These are phyloP conservation scores for Rhinichthys osculus DNA, from an alignment of 2,797 vertebrate genomes.

Conservation along the genomic window DNA sequence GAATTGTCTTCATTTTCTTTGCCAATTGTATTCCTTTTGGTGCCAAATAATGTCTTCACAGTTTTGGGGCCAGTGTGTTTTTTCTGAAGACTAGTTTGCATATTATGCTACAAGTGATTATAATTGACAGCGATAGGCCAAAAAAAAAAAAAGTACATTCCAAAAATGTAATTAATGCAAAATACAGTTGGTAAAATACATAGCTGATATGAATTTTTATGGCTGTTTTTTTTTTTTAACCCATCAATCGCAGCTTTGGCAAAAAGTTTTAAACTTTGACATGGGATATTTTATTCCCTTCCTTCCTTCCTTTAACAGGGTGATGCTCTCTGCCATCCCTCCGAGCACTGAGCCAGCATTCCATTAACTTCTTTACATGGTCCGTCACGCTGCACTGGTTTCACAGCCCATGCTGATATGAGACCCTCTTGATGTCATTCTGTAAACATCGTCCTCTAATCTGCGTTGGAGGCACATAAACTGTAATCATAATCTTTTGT, in stretches of 20 bases:
- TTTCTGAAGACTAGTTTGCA: background rate
- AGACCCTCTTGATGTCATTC: slow-evolving; percentile 39
- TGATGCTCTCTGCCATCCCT: slow-evolving; percentile 18
- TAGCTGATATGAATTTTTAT: background rate
- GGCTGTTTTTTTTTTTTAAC: background rate
- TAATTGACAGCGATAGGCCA: background rate
- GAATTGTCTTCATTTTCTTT: background rate
- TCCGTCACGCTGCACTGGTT: slow-evolving; percentile 34
- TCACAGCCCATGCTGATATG: slow-evolving; percentile 36
- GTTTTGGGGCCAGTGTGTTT: background rate
- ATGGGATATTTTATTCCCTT: slow-evolving; percentile 8
- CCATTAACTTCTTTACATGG: slow-evolving; percentile 38
- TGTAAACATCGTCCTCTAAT: slow-evolving; percentile 47
- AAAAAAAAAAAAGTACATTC: background rate
- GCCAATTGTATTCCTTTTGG: background rate
- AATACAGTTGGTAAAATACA: background rate
- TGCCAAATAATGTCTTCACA: background rate
- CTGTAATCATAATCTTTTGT: slow-evolving; percentile 44
- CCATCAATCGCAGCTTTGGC: background rate
- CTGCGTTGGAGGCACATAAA: slow-evolving; percentile 37
- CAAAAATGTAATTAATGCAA: background rate
- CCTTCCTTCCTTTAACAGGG: slow-evolving; percentile 1
- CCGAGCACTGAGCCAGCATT: slow-evolving; percentile 25
- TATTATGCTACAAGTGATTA: background rate
- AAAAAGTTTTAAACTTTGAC: slow-evolving; percentile 15